Percentiles rank a stretch among this genome's conserved stretches.
phyloP scores from a whole-genome alignment of 2,113 vertebrate species.

The Oenanthe melanoleuca region DNA sequence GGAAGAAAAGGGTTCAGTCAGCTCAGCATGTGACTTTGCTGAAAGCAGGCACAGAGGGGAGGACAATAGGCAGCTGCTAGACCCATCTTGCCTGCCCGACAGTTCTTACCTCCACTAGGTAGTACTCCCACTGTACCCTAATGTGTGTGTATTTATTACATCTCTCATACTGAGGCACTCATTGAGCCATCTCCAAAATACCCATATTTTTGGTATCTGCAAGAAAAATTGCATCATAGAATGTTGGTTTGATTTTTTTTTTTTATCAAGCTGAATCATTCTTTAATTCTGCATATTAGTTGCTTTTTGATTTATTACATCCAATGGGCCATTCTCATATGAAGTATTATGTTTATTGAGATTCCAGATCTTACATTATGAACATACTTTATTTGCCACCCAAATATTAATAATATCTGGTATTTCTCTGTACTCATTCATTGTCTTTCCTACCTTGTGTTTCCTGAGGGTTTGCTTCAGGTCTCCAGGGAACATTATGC shows the following conservation, averaged over 20 bases:
- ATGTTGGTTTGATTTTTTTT: not conserved
- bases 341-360: not conserved
- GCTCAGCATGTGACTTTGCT: constrained; percentile 98
- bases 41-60: constrained; percentile 95
- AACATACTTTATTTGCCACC: not conserved
- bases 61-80: constrained; percentile 96
- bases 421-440: not conserved
- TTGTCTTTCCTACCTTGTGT: not conserved
- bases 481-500: not conserved
- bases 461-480: not conserved
- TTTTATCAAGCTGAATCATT: constrained; percentile 15
- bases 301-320: constrained; percentile 50
- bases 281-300: constrained; percentile 27
- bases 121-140: constrained; percentile 79
- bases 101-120: constrained; percentile 89
- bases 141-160: not conserved
- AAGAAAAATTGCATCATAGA: not conserved
- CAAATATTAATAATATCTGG: not conserved
- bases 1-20: constrained; percentile 96
- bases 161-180: not conserved
- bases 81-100: constrained; percentile 84
- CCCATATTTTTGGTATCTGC: constrained; percentile 8
- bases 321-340: not conserved
- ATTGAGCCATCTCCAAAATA: constrained; percentile 33
- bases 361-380: not conserved